phyloP scores from a whole-genome alignment of 2,113 vertebrate genomes.

The Microtus richardsoni region DNA sequence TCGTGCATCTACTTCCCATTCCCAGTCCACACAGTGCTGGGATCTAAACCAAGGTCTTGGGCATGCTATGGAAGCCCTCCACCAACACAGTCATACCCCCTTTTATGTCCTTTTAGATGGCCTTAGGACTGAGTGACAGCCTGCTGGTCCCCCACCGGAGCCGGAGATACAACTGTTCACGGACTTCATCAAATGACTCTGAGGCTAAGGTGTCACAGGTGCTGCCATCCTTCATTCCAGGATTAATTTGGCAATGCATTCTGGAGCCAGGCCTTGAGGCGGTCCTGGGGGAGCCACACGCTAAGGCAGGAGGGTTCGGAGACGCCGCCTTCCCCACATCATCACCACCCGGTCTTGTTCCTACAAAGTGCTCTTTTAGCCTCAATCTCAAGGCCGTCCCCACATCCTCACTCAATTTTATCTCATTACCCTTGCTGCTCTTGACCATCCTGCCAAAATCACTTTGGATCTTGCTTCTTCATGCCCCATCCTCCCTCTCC shows the following conservation, averaged over 20 bases:
- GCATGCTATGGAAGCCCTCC: neutral
- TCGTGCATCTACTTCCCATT: neutral
- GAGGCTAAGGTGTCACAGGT: neutral
- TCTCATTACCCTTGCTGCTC: slow-evolving; percentile 58
- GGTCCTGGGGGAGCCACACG: neutral
- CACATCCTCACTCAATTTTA: slow-evolving; percentile 48
- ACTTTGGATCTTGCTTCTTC: slow-evolving; percentile 66
- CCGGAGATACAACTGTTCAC: neutral
- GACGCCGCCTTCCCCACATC: accelerated
- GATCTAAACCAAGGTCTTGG: neutral
- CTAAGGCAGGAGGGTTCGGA: neutral
- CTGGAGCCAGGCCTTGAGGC: neutral
- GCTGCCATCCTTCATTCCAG: neutral
- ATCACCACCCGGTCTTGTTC: neutral
- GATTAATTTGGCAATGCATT: neutral
- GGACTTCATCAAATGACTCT: neutral
- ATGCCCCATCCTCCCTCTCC: neutral
- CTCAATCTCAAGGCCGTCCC: neutral
- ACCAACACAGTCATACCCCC: too few relatives aligned
- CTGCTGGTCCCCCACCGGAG: neutral
- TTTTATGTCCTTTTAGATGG: neutral
- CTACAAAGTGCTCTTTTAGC: neutral
- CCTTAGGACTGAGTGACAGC: neutral
- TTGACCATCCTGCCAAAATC: slow-evolving; percentile 69
- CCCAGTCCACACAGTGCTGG: neutral